These are phyloP conservation scores for Thymelicus lineola DNA, from an alignment of 2,888 invertebrate species.

Conservation along the genomic window DNA sequence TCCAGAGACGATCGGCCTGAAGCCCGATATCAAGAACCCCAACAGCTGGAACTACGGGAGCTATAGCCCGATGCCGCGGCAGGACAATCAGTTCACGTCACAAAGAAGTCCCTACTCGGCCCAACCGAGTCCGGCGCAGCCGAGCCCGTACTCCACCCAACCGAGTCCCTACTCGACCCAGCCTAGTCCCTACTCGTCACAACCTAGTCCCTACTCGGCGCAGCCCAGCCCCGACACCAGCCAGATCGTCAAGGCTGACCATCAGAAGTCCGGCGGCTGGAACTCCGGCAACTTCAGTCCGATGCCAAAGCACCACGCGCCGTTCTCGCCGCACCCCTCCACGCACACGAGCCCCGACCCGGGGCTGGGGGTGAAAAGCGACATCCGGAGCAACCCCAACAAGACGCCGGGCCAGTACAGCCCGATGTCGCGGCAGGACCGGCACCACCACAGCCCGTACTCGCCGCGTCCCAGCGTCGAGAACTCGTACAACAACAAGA, in stretches of 20 bases:
- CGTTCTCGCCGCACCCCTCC: constrained; percentile 77
- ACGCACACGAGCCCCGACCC: constrained; percentile 78
- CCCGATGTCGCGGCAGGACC: constrained; percentile 77
- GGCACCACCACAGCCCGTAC: constrained; percentile 73
- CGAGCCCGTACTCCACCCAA: constrained; percentile 78
- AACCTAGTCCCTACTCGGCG: constrained; percentile 78
- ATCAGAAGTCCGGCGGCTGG: constrained; percentile 75
- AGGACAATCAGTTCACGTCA: constrained; percentile 74
- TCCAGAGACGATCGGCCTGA: constrained; percentile 67
- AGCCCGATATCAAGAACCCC: constrained; percentile 73
- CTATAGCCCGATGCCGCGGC: constrained; percentile 79
- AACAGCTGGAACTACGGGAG: constrained; percentile 76
- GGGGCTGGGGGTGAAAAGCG: constrained; percentile 67
- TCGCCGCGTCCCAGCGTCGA: constrained; percentile 77
- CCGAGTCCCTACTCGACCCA: constrained; percentile 78
- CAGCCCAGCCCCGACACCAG: constrained; percentile 81
- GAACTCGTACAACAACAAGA: constrained; percentile 65
- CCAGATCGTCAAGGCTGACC: constrained; percentile 74
- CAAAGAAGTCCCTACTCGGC: constrained; percentile 80
- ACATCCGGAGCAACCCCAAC: constrained; percentile 64
- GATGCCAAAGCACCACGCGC: constrained; percentile 77
- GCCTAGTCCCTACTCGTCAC: constrained; percentile 79
- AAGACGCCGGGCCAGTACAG: constrained; percentile 78
- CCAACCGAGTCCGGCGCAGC: constrained; percentile 77
- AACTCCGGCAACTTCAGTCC: constrained; percentile 78